phyloP scores from a whole-genome alignment of 2,113 vertebrate genomes.

The Ciconia boyciana region DNA sequence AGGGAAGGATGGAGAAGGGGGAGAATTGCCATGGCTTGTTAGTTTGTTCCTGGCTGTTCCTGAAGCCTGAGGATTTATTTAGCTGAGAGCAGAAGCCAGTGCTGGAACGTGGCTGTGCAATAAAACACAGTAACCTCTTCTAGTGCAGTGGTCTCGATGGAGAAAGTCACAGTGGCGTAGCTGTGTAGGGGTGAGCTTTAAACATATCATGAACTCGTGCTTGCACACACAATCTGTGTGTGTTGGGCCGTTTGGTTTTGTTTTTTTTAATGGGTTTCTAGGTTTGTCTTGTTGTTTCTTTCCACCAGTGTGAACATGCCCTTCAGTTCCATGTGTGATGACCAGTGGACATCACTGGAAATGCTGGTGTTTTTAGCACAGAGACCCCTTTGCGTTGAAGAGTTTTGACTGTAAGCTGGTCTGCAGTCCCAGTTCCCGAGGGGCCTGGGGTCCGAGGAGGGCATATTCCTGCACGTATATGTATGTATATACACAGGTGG shows the following conservation, averaged over 20 bases:
- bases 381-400: not conserved
- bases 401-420: not conserved
- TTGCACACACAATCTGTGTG: not conserved
- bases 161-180: not conserved
- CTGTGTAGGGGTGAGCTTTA: not conserved
- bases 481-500: not conserved
- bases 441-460: not conserved
- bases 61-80: not conserved
- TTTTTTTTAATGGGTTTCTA: not conserved
- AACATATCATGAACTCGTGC: not conserved
- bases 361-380: not conserved
- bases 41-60: not conserved
- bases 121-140: not conserved
- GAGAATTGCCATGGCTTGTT: not conserved
- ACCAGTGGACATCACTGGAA: not conserved
- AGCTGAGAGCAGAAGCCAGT: not conserved
- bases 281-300: not conserved
- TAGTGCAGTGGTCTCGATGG: not conserved
- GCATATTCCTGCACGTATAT: not conserved
- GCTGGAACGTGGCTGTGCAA: not conserved
- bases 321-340: not conserved
- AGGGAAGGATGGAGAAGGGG: not conserved
- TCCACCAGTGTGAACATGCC: not conserved
- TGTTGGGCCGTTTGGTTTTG: not conserved
- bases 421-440: not conserved